A percentile compares a stretch with the other conserved stretches of the same genome.
Conservation (phyloP, 2,888 invertebrate genomes). For the Cybosia mesomella region DNA sequence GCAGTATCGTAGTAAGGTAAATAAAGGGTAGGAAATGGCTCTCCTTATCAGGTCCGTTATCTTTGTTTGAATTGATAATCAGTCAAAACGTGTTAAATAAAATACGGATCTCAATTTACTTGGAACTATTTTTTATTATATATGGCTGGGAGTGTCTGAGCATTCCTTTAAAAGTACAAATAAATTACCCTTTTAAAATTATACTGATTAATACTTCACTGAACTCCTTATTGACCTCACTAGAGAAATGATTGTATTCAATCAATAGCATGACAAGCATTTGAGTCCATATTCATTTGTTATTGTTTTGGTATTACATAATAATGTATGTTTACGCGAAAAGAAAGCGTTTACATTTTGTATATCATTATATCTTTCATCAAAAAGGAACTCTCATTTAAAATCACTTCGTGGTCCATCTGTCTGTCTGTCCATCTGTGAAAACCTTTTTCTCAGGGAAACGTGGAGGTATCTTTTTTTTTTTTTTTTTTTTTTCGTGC, state of each 20-base stretch:
- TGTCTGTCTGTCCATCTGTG: no score
- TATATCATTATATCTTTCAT: no score
- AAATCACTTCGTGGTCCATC: no score
- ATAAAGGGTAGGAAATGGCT: neutral
- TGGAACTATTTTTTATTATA: neutral
- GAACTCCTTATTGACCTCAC: constrained; percentile 3
- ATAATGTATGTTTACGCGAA: no score
- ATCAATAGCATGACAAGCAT: neutral
- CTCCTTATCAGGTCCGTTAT: neutral
- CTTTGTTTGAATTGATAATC: neutral
- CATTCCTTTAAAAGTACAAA: neutral
- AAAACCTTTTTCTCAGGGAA: no score
- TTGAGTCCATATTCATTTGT: neutral
- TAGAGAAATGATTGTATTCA: constrained; percentile 3
- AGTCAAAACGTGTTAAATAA: neutral
- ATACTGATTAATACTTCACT: constrained; percentile 6
- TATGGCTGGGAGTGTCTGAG: neutral
- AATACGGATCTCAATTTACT: neutral
- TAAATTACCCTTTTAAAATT: neutral
- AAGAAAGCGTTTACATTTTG: no score
- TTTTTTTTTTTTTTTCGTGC: no score
- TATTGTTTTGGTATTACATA: neutral
- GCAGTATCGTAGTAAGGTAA: neutral
- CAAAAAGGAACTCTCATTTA: no score
- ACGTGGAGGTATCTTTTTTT: no score